phyloP scores from a whole-genome alignment of 2,888 invertebrate genomes.

The Drosophila stalkeri region DNA sequence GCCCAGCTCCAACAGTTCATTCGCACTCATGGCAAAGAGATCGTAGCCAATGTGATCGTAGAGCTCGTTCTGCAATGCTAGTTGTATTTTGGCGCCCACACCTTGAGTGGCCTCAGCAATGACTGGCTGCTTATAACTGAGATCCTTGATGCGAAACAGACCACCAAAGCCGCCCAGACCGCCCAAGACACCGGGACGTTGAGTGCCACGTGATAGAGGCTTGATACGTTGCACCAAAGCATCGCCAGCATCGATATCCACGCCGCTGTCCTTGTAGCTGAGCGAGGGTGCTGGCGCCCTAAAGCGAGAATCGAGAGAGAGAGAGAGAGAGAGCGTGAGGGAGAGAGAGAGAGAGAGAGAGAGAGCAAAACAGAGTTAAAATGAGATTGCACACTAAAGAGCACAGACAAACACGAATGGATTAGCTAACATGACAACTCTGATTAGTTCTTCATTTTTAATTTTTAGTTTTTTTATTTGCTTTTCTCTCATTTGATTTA shows the following conservation, averaged over 20 bases:
- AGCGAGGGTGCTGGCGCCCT: constrained; percentile 82
- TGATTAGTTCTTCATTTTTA: background rate
- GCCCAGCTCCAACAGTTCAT: constrained; percentile 97
- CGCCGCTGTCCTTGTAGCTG: constrained; percentile 96
- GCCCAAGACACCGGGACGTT: constrained; percentile 91
- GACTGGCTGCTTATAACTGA: constrained; percentile 90
- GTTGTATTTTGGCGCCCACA: constrained; percentile 97
- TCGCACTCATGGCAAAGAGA: constrained; percentile 99
- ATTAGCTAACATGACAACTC: background rate
- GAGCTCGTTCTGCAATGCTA: constrained; percentile 91
- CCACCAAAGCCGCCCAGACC: constrained; percentile 97
- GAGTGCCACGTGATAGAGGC: constrained; percentile 91
- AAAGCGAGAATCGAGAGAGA: too few relatives aligned
- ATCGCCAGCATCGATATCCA: constrained; percentile 97
- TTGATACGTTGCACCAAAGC: constrained; percentile 93
- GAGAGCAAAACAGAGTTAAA: background rate
- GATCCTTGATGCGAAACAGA: constrained; percentile 92
- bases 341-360: too few relatives aligned
- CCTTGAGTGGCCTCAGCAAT: constrained; percentile 98
- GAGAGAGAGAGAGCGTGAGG: too few relatives aligned
- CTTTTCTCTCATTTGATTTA: constrained; percentile 80
- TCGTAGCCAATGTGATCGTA: constrained; percentile 96
- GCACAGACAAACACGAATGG: background rate
- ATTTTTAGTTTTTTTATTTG: background rate
- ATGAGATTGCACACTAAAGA: background rate